Conservation (phyloP, 2,888 invertebrate species). For the Mesopsocus fuscifrons region DNA sequence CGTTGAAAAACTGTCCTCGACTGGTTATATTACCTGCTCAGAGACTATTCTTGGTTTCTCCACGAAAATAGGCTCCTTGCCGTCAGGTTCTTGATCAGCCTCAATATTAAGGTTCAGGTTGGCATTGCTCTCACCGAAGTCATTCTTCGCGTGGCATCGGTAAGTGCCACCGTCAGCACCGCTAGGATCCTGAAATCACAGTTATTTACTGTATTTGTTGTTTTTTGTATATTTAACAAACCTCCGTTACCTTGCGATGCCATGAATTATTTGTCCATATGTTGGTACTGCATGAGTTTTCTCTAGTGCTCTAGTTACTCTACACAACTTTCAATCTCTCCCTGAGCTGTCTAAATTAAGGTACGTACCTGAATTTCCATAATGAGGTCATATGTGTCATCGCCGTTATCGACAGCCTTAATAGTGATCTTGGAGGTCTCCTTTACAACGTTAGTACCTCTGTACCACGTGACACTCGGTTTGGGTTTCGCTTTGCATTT, state of each 20-base stretch:
- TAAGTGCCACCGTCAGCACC: slow-evolving; percentile 71
- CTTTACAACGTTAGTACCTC: slow-evolving; percentile 68
- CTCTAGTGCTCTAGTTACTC: no score
- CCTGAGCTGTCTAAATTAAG: no score
- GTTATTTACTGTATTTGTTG: no score
- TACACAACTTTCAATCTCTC: no score
- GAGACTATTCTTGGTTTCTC: slow-evolving; percentile 78
- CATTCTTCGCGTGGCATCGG: slow-evolving; percentile 87
- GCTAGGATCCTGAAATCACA: slow-evolving; percentile 50
- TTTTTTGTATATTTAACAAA: no score
- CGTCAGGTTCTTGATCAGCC: slow-evolving; percentile 85
- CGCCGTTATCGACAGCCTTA: slow-evolving; percentile 52
- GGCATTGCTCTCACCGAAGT: slow-evolving; percentile 91
- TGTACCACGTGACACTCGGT: slow-evolving; percentile 88
- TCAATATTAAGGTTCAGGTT: slow-evolving; percentile 93
- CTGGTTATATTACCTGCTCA: no score
- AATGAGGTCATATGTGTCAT: slow-evolving; percentile 73
- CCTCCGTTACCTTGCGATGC: no score
- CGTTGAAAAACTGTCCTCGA: no score
- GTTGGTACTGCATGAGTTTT: no score
- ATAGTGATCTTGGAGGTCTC: slow-evolving; percentile 73
- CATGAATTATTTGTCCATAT: no score
- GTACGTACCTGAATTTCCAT: slow-evolving; percentile 57
- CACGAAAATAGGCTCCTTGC: slow-evolving; percentile 85
- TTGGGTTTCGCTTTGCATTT: slow-evolving; percentile 88